Conservation (phyloP, 2,888 invertebrate genomes). For the Monochamus alternatus region DNA sequence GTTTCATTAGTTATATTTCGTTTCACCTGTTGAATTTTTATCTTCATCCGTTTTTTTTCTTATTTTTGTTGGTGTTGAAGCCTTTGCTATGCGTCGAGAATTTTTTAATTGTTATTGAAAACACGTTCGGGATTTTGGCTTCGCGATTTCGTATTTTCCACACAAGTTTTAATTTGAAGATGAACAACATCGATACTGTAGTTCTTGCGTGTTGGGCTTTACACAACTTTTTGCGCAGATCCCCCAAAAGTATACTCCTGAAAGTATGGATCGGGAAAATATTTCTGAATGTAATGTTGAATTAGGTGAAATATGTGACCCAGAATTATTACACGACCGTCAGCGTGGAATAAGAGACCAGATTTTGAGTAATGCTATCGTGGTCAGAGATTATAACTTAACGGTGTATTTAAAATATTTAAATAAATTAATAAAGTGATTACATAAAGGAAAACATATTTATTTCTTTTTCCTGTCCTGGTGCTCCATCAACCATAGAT, state of each 20-base stretch:
- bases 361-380: too few species aligned
- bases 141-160: conserved; percentile 56
- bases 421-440: neutral
- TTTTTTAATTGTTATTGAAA: too few species aligned
- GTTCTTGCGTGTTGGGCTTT: conserved; percentile 44
- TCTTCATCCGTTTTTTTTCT: too few species aligned
- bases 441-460: neutral
- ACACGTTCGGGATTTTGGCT: conserved; percentile 56
- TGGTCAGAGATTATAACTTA: neutral
- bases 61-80: too few species aligned
- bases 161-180: conserved; percentile 45
- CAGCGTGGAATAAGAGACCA: neutral
- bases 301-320: conserved; percentile 34
- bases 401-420: neutral
- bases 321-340: conserved; percentile 14
- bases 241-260: conserved; percentile 24
- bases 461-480: too few species aligned
- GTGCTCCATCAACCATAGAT: too few species aligned
- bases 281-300: conserved; percentile 33
- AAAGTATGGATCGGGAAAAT: conserved; percentile 44
- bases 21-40: conserved; percentile 18
- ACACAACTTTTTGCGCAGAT: conserved; percentile 45
- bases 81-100: too few species aligned
- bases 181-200: conserved; percentile 37
- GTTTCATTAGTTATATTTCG: too few species aligned